Evolutionary conservation across 2,113 vertebrate genomes (phyloP).

Genomic region (Rhipidura dahli): DNA sequence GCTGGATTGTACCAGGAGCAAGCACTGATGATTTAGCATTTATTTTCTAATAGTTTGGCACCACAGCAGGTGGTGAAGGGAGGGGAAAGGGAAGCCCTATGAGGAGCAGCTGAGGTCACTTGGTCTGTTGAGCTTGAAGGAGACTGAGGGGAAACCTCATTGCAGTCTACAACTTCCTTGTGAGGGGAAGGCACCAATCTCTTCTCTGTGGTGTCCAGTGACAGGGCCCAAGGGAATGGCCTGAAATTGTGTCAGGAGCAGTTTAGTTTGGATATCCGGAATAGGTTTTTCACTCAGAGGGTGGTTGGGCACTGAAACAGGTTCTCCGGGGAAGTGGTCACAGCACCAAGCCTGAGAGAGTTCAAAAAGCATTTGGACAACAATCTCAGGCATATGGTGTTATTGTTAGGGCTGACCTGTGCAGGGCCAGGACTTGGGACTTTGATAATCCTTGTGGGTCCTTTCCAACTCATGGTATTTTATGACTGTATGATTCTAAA

Average conservation of each 20-base stretch:
- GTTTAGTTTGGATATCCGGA: neutral
- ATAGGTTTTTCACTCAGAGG: neutral
- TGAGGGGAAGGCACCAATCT: neutral
- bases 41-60: neutral
- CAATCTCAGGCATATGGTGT: neutral
- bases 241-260: neutral
- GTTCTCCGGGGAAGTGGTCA: neutral
- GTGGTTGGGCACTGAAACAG: neutral
- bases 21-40: neutral
- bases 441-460: neutral
- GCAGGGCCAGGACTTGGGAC: neutral
- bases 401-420: neutral
- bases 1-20: neutral
- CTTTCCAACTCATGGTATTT: neutral
- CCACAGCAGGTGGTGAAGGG: neutral
- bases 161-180: neutral
- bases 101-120: neutral
- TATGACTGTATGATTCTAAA: neutral
- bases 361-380: neutral
- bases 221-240: neutral
- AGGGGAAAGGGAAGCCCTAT: neutral
- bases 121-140: neutral
- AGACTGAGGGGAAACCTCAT: neutral
- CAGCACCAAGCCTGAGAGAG: neutral
- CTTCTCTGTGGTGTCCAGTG: neutral